Base-by-base conservation (phyloP, 2,797 vertebrate genomes). In the Astyanax mexicanus region DNA sequence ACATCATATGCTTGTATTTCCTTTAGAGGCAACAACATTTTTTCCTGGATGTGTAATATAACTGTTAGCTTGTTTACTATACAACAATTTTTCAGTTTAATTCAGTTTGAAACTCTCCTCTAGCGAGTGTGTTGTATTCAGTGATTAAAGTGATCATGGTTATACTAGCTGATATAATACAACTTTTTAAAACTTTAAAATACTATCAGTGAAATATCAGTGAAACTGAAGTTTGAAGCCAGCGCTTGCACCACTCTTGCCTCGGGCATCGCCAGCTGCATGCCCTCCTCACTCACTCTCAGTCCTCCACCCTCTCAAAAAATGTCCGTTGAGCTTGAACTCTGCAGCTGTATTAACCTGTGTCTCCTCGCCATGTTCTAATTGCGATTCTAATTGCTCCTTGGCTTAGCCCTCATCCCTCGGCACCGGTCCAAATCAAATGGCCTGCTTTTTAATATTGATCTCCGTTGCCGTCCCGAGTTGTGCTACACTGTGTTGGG, bases 361-460 rank as follows among this genome's bases (percentile, higher is more conserved):
- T 15, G 27, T 47, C 64, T 74, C 72, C 60, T 13, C 0, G 29
- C 52, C 78, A 47, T 61, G 55, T 61, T 84, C 84, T 80, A 80
- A 84, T 86, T 80, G 75, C 57, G 84, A 51, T 80, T 83, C 67
- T 75, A 84, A 86, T 79, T 81, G 79, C 79, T 80, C 73, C 71
- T 55, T 65, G 54, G 85, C 60, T 21, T 72, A 70, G 57, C 67
- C 57, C 37, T 67, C 70, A 69, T 83, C 73, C 74, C 78, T 55
- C 15, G 49, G 45, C 57, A 47, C 29, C 52, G 47, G 57, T 60
- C 62, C 69, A 51, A 72, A 74, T 74, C 70, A 84, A 74, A 76
- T 69, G 51, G 70, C 74, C 40, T 32, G 35, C 44, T 70, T 81
- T 79, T 74, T 77, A 74, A 79, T 84, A 84, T 83, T 80, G 84